Conservation (phyloP, 2,888 invertebrate genomes). For the Spodoptera exigua region DNA sequence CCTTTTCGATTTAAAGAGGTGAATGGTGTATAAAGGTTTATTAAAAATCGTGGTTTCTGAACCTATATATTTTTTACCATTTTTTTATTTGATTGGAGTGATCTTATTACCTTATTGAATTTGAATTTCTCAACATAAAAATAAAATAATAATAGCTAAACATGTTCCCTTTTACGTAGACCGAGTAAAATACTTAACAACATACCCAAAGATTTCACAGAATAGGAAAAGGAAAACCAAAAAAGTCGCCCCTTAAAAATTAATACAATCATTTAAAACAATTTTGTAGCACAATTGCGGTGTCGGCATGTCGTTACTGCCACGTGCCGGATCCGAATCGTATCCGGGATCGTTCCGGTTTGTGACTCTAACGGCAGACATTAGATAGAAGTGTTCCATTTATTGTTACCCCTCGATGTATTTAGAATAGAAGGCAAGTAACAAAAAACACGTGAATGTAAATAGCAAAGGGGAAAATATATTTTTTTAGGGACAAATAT, state of each 20-base stretch:
- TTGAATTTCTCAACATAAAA: no score
- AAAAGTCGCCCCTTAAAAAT: conserved; percentile 40
- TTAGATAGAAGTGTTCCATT: conserved; percentile 54
- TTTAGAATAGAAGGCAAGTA: conserved; percentile 38
- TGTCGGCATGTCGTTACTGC: conserved; percentile 50
- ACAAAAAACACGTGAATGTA: conserved; percentile 42
- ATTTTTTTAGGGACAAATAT: conserved; percentile 40
- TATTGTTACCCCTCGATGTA: conserved; percentile 53
- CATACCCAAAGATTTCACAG: not conserved
- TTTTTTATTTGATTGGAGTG: no score
- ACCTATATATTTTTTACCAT: no score
- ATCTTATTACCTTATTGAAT: no score
- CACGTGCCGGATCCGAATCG: conserved; percentile 62
- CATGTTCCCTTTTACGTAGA: no score
- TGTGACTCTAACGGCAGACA: conserved; percentile 49
- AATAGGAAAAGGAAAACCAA: conserved; percentile 15
- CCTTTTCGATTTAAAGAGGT: no score
- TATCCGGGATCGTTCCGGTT: conserved; percentile 59
- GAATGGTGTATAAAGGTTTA: no score
- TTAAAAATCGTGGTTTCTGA: no score
- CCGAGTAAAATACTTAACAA: not conserved
- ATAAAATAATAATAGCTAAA: no score
- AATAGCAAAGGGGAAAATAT: conserved; percentile 26
- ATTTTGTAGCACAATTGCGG: conserved; percentile 53
- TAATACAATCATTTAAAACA: conserved; percentile 55